Base-by-base conservation (phyloP, 2,888 invertebrate genomes). In the Hypomecis atomaria region DNA sequence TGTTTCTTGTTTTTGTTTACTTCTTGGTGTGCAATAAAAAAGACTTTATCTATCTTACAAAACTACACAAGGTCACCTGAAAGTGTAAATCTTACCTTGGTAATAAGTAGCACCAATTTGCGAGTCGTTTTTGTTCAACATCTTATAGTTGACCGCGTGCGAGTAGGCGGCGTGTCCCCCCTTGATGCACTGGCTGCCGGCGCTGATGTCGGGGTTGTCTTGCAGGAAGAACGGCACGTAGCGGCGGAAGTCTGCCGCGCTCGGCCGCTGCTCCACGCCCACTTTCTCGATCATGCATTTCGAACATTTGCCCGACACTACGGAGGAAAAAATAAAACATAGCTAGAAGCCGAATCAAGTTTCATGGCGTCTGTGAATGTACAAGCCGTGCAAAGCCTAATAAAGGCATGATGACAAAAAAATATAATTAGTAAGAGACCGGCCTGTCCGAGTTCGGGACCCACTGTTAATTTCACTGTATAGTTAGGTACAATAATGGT, bases 81-180 rank as follows among this genome's bases (percentile, higher is more conserved):
- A 23, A 23, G 23, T 33, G 33, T 6, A 38, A 9, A 0, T 10
- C 47, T 38, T 1, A 56, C 72, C 81, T 66, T 84, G 98, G 87
- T 98, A 99, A 85, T 98, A 98, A 0, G 97, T 96, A 0, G 98
- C 96, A 0, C 94, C 95, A 0, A 97, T 94, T 4, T 82, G 75
- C 0, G 94, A 95, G 10, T 83, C 77, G 0, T 90, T 77, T 1
- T 86, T 80, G 10, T 84, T 83, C 42, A 86, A 78, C 8, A 77
- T 71, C n/a, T 81, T 68, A 66, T 94, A 95, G 79, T 95, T 95
- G 40, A 97, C 96, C 0, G 95, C 97, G 61, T 94, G 94, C 0
- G 94, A 94, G 82, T 98, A 98, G 0, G 97, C 96, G 0, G 97
- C 97, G 85, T 97, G 97, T 0, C 98, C 98, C 0, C 94, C 97